Base-by-base conservation (phyloP, 2,888 invertebrate genomes). In the Empis stercorea region DNA sequence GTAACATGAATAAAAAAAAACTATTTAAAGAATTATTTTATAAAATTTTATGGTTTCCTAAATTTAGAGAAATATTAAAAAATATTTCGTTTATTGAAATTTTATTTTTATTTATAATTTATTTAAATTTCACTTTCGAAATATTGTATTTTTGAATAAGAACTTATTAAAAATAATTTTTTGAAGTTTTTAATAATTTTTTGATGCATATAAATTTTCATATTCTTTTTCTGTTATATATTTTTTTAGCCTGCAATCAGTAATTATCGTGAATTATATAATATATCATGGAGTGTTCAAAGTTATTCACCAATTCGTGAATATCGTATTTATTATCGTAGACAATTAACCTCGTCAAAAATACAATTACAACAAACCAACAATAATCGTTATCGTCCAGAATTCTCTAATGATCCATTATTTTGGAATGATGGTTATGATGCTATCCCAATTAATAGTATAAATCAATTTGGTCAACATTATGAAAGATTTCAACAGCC, bases 211-310 rank as follows among this genome's bases (percentile, higher is more conserved):
- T 20, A 5, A 20, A 20, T 20, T 20, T 20, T 4, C 20, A 5
- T 20, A 4, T 20, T 20, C 5, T 20, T 27, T 9, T 27, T 27
- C 9, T 9, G 5, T 27, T 27, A 27, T 27, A 27, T 7, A 6
- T 27, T 36, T 13, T 44, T 48, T 15, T 42, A 51, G 51, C 68
- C 70, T n/a, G 61, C 70, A 11, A 57, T 71, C 39, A 70, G 73
- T 37, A 56, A 66, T 11, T 70, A 69, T 49, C 70, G 71, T 49
- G 72, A 73, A 52, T 64, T 63, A 30, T 75, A 73, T 59, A 73
- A 73, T 55, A 64, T 74, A 34, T 69, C 72, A 9, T 75, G 74
- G 74, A 66, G 70, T 15, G 73, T 74, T 13, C 72, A 71, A 58
- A 73, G 73, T 51, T 73, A 71, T 59, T 71, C 74, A 10, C 70